Conservation (phyloP, 2,113 vertebrate genomes). For the Cricetomys ansorgei region DNA sequence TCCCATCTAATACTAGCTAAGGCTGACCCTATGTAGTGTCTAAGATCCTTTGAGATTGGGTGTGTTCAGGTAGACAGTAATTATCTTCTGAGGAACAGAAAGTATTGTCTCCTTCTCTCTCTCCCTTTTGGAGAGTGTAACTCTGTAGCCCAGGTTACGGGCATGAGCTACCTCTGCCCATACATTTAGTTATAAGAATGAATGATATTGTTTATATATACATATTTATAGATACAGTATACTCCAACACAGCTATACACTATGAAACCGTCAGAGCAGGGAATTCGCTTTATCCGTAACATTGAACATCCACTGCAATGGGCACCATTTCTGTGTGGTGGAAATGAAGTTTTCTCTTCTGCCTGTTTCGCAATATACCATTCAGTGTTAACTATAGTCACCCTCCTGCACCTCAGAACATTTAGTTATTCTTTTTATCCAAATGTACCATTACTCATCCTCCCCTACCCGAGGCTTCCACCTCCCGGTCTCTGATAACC, state of each 20-base stretch:
- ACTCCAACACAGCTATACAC: background rate
- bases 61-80: background rate
- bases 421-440: background rate
- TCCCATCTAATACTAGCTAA: background rate
- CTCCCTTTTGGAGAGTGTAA: background rate
- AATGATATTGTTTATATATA: background rate
- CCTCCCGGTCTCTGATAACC: too few relatives aligned
- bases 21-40: background rate
- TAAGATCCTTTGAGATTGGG: background rate
- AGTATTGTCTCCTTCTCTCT: background rate
- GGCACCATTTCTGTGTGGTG: background rate
- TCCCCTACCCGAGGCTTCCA: background rate
- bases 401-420: background rate
- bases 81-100: background rate
- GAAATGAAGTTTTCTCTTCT: background rate
- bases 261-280: background rate
- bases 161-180: background rate
- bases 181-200: background rate
- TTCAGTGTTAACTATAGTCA: background rate
- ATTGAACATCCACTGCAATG: background rate
- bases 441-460: background rate
- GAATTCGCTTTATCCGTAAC: background rate
- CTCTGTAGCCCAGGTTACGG: background rate
- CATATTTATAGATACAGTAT: background rate
- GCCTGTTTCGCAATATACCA: background rate